These are phyloP conservation scores for Pterostichus madidus DNA, from an alignment of 2,888 invertebrate species.

Conservation along the genomic window DNA sequence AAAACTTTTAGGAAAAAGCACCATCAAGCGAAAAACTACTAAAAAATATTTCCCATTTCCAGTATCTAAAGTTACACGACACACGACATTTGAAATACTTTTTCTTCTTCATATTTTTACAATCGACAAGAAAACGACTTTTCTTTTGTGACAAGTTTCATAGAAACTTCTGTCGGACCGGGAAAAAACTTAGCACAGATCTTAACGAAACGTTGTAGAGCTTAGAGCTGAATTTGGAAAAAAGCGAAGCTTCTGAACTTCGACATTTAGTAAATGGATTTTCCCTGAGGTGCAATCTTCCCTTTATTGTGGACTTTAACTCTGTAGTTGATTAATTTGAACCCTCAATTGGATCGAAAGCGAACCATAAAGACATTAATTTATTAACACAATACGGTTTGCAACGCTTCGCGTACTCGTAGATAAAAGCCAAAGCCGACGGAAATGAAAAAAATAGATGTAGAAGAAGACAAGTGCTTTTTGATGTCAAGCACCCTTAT, in stretches of 20 bases:
- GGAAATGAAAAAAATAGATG: slow-evolving; percentile 15
- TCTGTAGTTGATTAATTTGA: slow-evolving; percentile 22
- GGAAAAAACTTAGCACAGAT: slow-evolving; percentile 39
- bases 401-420: background rate
- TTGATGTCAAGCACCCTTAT: slow-evolving; percentile 44
- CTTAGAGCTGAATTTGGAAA: slow-evolving; percentile 22
- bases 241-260: slow-evolving; percentile 30
- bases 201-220: slow-evolving; percentile 24
- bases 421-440: background rate
- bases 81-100: slow-evolving; percentile 13
- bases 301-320: slow-evolving; percentile 38
- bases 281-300: slow-evolving; percentile 46
- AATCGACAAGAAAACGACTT: slow-evolving; percentile 46
- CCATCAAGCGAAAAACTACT: background rate
- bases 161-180: slow-evolving; percentile 18
- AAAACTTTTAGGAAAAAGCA: background rate
- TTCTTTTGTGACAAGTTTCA: slow-evolving; percentile 37
- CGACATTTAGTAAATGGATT: slow-evolving; percentile 43
- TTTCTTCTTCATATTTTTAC: slow-evolving; percentile 27
- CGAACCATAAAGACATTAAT: slow-evolving; percentile 23
- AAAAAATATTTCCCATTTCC: slow-evolving; percentile 1
- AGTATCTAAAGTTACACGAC: slow-evolving; percentile 17
- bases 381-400: slow-evolving; percentile 37
- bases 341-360: slow-evolving; percentile 25
- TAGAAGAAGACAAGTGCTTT: slow-evolving; percentile 12